Evolutionary conservation across 2,888 invertebrate genomes (phyloP).

Genomic region (Pollenia griseotomentosa): DNA sequence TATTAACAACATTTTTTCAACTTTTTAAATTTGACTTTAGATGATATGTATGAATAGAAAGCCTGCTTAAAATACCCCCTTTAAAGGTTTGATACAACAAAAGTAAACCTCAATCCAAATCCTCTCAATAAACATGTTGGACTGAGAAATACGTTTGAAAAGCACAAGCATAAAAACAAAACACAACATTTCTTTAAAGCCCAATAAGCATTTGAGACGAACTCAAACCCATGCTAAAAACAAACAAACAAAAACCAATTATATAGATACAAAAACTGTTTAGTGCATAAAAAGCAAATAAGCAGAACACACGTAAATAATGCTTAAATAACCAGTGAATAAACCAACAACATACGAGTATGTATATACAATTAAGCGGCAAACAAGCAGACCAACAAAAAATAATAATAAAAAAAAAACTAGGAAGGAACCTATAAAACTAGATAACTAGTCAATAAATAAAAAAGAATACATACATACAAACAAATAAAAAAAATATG

Average conservation of each 20-base stretch:
- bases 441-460: constrained; percentile 71
- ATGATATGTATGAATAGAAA: no score
- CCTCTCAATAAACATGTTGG: constrained; percentile 45
- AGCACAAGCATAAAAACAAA: constrained; percentile 18
- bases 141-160: constrained; percentile 19
- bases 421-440: constrained; percentile 66
- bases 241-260: constrained; percentile 21
- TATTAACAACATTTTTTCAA: no score
- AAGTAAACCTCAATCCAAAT: neutral
- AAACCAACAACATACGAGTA: constrained; percentile 10
- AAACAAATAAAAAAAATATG: constrained; percentile 27
- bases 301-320: constrained; percentile 72
- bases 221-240: constrained; percentile 55
- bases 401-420: constrained; percentile 36
- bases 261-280: constrained; percentile 36
- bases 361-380: constrained; percentile 41
- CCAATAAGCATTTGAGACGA: constrained; percentile 62
- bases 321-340: constrained; percentile 40
- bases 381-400: constrained; percentile 41
- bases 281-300: constrained; percentile 71
- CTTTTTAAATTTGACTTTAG: no score
- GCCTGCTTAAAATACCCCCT: no score
- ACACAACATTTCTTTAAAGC: constrained; percentile 48
- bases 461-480: constrained; percentile 16
- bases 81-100: no score